These are phyloP conservation scores for Hoplodrina ambigua DNA, from an alignment of 2,888 invertebrate genomes.

Conservation along the genomic window DNA sequence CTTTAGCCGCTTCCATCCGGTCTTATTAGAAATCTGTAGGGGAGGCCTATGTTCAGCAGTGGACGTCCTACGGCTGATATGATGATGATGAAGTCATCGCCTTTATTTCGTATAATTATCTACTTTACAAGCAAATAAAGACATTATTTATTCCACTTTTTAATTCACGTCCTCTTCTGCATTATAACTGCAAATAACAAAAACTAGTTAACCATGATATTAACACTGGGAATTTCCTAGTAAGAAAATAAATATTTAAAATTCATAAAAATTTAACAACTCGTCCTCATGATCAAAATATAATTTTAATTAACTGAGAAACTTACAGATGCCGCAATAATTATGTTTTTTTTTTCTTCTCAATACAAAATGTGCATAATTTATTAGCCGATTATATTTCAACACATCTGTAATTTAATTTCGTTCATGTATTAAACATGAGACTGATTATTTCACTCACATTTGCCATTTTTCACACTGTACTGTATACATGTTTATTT, in stretches of 20 bases:
- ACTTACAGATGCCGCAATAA: slow-evolving; percentile 2
- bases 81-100: too few species aligned
- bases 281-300: neutral
- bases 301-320: slow-evolving; percentile 4
- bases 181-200: too few species aligned
- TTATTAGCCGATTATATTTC: slow-evolving; percentile 25
- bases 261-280: neutral
- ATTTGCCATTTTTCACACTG: slow-evolving; percentile 46
- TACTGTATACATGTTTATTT: slow-evolving; percentile 25
- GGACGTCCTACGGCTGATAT: too few species aligned
- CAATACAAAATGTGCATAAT: slow-evolving; percentile 28
- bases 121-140: too few species aligned
- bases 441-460: slow-evolving; percentile 29
- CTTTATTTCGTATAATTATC: too few species aligned
- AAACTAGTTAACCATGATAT: too few species aligned
- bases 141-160: too few species aligned
- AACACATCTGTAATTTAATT: slow-evolving; percentile 41
- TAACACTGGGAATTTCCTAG: neutral
- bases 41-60: too few species aligned
- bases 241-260: neutral
- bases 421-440: slow-evolving; percentile 45
- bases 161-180: too few species aligned
- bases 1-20: too few species aligned
- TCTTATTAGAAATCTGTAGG: too few species aligned
- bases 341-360: slow-evolving; percentile 1